Evolutionary conservation across 2,797 vertebrate genomes (phyloP).

Genomic region (Champsocephalus esox): DNA sequence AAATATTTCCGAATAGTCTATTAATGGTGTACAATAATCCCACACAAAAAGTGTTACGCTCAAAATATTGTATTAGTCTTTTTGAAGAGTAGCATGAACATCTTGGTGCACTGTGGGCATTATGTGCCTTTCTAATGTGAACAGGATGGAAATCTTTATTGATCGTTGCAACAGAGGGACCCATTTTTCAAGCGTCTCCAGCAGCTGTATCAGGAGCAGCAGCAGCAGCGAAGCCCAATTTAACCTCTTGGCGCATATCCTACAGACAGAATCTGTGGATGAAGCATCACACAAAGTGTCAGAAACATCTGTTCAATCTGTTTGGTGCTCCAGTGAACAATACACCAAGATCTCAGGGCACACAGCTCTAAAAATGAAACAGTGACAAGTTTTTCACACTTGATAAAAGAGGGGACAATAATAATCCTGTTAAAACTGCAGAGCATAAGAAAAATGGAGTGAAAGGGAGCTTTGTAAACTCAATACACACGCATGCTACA

Average conservation of each 20-base stretch:
- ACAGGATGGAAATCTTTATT: slow-evolving; percentile 34
- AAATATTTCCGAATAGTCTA: background rate
- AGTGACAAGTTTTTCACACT: slow-evolving; percentile 75
- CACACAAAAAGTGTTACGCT: background rate
- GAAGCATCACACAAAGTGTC: slow-evolving; percentile 65
- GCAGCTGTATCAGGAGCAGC: slow-evolving; percentile 24
- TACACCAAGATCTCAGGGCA: slow-evolving; percentile 59
- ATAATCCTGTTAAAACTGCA: slow-evolving; percentile 65
- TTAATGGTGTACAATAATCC: background rate
- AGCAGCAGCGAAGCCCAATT: slow-evolving; percentile 45
- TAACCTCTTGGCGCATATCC: slow-evolving; percentile 50
- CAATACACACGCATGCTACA: slow-evolving; percentile 28
- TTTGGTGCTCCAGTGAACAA: slow-evolving; percentile 69
- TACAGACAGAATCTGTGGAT: slow-evolving; percentile 42
- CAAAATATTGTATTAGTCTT: slow-evolving; percentile 2
- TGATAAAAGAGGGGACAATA: slow-evolving; percentile 71
- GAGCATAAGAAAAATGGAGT: slow-evolving; percentile 50
- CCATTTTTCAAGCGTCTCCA: slow-evolving; percentile 38
- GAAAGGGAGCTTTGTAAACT: slow-evolving; percentile 35
- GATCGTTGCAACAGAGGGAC: slow-evolving; percentile 31
- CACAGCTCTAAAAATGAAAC: slow-evolving; percentile 62
- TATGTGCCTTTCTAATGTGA: slow-evolving; percentile 21
- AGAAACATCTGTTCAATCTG: slow-evolving; percentile 77
- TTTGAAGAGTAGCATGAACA: background rate
- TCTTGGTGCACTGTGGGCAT: background rate